Percentiles rank a stretch among this genome's conserved stretches.
Conservation (phyloP, 2,113 vertebrate genomes). For the Picathartes gymnocephalus region DNA sequence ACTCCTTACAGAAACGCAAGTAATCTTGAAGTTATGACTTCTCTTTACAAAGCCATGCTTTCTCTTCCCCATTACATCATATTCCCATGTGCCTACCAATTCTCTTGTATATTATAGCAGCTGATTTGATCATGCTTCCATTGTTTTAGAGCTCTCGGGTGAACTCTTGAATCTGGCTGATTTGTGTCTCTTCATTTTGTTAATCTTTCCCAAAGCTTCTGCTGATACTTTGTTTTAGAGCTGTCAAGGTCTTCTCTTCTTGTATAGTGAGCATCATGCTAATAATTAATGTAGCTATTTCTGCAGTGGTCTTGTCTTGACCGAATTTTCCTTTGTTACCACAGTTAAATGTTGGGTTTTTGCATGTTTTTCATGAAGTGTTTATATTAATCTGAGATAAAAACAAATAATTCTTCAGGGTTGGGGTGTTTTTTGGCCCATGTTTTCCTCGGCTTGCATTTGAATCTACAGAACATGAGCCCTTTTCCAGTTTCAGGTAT, state of each 20-base stretch:
- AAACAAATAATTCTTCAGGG: background rate
- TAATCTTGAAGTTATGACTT: background rate
- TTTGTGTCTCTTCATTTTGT: background rate
- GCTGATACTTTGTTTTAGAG: background rate
- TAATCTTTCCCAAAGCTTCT: background rate
- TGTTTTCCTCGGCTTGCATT: background rate
- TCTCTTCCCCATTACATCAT: constrained; percentile 1
- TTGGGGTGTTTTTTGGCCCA: background rate
- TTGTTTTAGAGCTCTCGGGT: constrained; percentile 7
- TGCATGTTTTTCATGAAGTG: background rate
- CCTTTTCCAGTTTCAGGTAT: background rate
- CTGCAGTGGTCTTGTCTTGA: background rate
- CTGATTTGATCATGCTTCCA: constrained; percentile 17
- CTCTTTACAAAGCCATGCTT: background rate
- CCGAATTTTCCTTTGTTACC: background rate
- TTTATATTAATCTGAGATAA: background rate
- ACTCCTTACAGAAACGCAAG: background rate
- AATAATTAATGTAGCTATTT: background rate
- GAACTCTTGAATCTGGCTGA: background rate
- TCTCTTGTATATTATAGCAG: constrained; percentile 27
- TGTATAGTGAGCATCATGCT: background rate
- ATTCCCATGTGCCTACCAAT: background rate
- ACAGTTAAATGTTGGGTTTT: background rate
- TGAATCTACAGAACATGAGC: background rate
- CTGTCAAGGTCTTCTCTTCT: background rate